These are phyloP conservation scores for Ictalurus furcatus DNA, from an alignment of 2,113 vertebrate species.

Conservation along the genomic window DNA sequence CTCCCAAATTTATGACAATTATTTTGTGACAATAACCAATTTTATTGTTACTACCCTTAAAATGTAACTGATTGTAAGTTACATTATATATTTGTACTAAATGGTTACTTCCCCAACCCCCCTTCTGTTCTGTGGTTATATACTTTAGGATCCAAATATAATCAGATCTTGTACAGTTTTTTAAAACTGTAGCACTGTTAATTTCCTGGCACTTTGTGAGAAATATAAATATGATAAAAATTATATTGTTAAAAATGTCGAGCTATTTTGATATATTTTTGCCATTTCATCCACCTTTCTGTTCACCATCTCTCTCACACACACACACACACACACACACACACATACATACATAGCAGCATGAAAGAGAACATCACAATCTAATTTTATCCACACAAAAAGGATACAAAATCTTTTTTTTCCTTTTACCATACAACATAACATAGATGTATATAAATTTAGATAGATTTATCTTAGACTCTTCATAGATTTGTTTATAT, in stretches of 20 bases:
- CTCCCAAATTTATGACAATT: background rate
- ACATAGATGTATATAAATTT: slow-evolving; percentile 50
- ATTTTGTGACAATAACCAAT: background rate
- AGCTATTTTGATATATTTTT: background rate
- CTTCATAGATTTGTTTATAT: slow-evolving; percentile 45
- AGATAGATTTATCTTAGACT: slow-evolving; percentile 33
- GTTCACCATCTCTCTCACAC: background rate
- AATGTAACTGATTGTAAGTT: background rate
- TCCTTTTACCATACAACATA: slow-evolving; percentile 33
- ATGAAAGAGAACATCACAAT: slow-evolving; percentile 50
- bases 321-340: slow-evolving; percentile 11
- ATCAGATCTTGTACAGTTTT: background rate
- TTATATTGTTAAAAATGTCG: background rate
- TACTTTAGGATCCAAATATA: background rate
- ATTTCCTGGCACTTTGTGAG: slow-evolving; percentile 6
- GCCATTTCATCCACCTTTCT: background rate
- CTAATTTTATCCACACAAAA: slow-evolving; percentile 45
- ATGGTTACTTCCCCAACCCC: too few relatives aligned
- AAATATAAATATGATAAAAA: background rate
- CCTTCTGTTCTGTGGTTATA: background rate
- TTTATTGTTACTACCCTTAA: background rate
- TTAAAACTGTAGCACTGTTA: background rate
- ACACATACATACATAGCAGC: slow-evolving; percentile 45
- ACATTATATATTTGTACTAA: background rate
- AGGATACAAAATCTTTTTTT: slow-evolving; percentile 18